Evolutionary conservation across 1,140 invertebrate genomes (phyloP), one percentile per base, ranked within the genome.

Genomic region (Paramacrobiotus metropolitanus): DNA sequence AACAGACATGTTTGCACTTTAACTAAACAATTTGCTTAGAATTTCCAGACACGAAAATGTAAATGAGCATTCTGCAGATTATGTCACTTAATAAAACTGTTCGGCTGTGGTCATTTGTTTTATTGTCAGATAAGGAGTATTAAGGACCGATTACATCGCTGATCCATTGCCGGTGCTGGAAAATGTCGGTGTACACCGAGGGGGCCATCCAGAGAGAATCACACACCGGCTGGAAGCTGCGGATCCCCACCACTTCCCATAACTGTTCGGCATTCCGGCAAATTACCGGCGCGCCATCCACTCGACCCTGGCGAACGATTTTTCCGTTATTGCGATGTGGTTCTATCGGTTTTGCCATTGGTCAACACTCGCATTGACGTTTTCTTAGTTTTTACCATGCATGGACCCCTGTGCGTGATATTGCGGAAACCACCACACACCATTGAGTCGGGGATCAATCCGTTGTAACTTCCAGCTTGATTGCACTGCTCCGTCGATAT

Each of bases 331-430:
- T n/a, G n/a, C n/a, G n/a, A n/a, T n/a, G n/a, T n/a, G n/a, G n/a
- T n/a, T n/a, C n/a, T n/a, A n/a, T n/a, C n/a, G n/a, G n/a, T n/a
- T n/a, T n/a, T n/a, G n/a, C n/a, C n/a, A n/a, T n/a, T n/a, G n/a
- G n/a, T n/a, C n/a, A n/a, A n/a, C n/a, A n/a, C n/a, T n/a, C n/a
- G n/a, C n/a, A n/a, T n/a, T n/a, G n/a, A n/a, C n/a, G n/a, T n/a
- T n/a, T n/a, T n/a, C n/a, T n/a, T n/a, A 9, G 9, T n/a, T 40
- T n/a, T 40, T 55, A 55, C 48, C 48, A 55, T 55, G 48, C 48
- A 55, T 9, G 48, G 48, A 55, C 48, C 28, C 24, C 48, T 55
- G 48, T 55, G 48, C 15, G 48, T 55, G 24, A 4, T 24, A 24
- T 55, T 55, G 15, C 48, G 48, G 48, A 55, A 55, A 20, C 48